Base-by-base conservation (phyloP, 2,113 vertebrate species). In the Eurypyga helias region DNA sequence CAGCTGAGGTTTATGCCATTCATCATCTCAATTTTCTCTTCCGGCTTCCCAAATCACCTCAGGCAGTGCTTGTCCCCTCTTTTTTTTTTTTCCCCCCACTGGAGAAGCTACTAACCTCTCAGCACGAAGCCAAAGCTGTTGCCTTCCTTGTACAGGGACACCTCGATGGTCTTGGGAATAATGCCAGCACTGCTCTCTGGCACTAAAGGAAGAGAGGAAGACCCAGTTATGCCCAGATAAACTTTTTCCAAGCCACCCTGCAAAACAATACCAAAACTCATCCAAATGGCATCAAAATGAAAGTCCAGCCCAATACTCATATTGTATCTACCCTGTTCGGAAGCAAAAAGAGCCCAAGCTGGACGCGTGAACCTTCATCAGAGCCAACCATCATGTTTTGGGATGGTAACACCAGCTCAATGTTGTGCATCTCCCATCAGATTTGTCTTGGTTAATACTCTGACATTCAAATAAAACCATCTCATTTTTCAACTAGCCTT, bases 91-190 rank as follows among this genome's bases (percentile, higher is more conserved):
- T 41, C 12, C 41, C 58, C 12, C 41, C 58, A 41, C 21, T 29
- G 11, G 28, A 88, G 72, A 85, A 91, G 48, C 36, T 65, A 97
- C 98, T 98, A 91, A 99, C 99, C 99, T 99, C 99, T 98, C 95
- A 99, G 98, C 84, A 99, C 99, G 5, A 99, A 99, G 54, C 99
- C 99, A 95, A 99, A 99, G 97, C 99, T 99, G 97, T 98, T 99
- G 83, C 99, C 99, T 95, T 99, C 99, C 97, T 99, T 99, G 97
- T 99, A 98, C 87, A 99, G 98, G 62, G 98, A 98, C 97, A 99
- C 98, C 28, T 99, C 99, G 17, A 99, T 98, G 12, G 99, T 99
- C 98, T 99, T 99, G 71, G 99, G 98, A 96, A 99, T 95, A 94
- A 99, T 98, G 89, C 98, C 99, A 38, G 98, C 98, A 25, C 98